phyloP scores from a whole-genome alignment of 2,113 vertebrate genomes.

The Arizona elegans region DNA sequence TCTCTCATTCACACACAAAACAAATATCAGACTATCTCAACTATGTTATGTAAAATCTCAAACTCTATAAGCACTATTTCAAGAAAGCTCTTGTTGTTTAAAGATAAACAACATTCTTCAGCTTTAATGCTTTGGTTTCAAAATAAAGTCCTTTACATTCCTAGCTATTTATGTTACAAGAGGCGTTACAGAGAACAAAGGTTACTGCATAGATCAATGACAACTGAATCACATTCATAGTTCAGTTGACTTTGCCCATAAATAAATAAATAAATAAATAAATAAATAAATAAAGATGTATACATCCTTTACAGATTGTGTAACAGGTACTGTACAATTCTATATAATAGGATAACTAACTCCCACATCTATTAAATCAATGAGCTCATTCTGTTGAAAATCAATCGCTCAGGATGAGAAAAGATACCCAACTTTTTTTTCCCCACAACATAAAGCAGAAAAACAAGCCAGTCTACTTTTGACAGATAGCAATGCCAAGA shows the following conservation, averaged over 20 bases:
- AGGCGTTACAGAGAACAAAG: not conserved
- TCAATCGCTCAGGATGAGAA: not conserved
- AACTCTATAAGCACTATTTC: not conserved
- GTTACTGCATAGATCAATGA: slow-evolving; percentile 11
- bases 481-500: not conserved
- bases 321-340: not conserved
- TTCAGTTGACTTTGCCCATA: slow-evolving; percentile 6
- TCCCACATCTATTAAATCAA: not conserved
- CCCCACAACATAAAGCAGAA: not conserved
- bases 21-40: not conserved
- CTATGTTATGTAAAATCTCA: not conserved
- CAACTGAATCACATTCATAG: slow-evolving; percentile 22
- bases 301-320: not conserved
- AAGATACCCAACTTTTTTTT: too few relatives aligned
- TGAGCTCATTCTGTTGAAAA: not conserved
- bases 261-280: not conserved
- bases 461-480: not conserved
- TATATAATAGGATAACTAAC: not conserved
- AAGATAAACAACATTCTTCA: not conserved
- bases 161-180: not conserved
- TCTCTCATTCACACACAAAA: not conserved
- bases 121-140: not conserved
- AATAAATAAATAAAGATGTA: not conserved
- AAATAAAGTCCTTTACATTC: not conserved
- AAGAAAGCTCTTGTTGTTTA: not conserved